These are phyloP conservation scores for Urocynchramus pylzowi DNA, from an alignment of 2,113 vertebrate genomes.

Conservation along the genomic window DNA sequence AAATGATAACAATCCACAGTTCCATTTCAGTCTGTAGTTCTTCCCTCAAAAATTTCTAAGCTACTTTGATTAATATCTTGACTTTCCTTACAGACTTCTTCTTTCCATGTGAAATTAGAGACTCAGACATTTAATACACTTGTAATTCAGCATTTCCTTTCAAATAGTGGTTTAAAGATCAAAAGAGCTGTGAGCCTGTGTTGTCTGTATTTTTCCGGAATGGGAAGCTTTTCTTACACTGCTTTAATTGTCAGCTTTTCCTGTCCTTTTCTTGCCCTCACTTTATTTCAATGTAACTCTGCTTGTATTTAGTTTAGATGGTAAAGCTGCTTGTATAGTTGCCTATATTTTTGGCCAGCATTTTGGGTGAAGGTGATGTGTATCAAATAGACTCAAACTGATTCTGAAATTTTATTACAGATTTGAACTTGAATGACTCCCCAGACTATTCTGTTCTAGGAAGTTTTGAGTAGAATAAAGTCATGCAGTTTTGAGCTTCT, in stretches of 20 bases:
- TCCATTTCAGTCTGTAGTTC: not conserved
- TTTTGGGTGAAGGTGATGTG: not conserved
- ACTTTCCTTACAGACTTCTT: not conserved
- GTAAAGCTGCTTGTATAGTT: not conserved
- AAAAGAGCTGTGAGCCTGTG: not conserved
- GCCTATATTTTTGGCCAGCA: not conserved
- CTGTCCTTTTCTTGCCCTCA: constrained; percentile 23
- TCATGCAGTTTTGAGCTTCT: not conserved
- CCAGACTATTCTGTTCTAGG: fast-evolving
- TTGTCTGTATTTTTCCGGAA: not conserved
- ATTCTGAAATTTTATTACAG: not conserved
- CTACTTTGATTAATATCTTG: not conserved
- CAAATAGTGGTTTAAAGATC: constrained; percentile 12
- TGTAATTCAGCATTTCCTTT: constrained; percentile 37
- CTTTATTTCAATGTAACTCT: not conserved
- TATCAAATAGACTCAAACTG: not conserved
- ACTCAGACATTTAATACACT: constrained; percentile 1
- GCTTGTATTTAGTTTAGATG: not conserved
- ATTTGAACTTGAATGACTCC: not conserved
- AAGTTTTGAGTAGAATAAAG: not conserved
- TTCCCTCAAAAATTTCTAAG: not conserved
- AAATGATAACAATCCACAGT: not conserved
- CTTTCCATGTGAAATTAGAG: constrained; percentile 13
- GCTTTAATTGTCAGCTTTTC: not conserved
- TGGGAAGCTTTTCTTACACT: not conserved